Conservation (phyloP, 2,797 vertebrate genomes). For the Protonibea diacanthus region DNA sequence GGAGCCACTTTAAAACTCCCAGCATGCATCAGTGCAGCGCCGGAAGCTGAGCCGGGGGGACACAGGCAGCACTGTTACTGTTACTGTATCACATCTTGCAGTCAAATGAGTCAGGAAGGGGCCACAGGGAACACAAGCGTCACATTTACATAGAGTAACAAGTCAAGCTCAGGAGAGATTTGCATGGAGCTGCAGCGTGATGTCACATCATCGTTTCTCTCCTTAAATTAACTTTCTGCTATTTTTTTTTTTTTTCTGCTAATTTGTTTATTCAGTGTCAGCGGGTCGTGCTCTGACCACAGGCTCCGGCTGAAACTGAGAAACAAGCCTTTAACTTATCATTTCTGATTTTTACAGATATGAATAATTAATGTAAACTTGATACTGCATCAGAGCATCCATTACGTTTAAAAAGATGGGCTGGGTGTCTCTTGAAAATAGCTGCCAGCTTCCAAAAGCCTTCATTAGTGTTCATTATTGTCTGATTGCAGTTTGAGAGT, state of each 20-base stretch:
- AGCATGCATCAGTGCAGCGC: conserved; percentile 29
- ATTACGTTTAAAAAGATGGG: neutral
- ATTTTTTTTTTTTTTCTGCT: too few species aligned
- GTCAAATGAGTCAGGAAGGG: conserved; percentile 68
- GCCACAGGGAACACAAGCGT: conserved; percentile 36
- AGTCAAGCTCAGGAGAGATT: conserved; percentile 37
- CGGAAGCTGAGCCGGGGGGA: conserved; percentile 27
- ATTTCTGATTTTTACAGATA: neutral
- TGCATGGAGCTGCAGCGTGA: conserved; percentile 33
- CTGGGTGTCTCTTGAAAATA: neutral
- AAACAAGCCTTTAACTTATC: neutral
- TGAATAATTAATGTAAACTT: neutral
- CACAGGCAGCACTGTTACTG: conserved; percentile 44
- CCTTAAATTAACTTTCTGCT: neutral
- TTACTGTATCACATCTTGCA: conserved; percentile 54
- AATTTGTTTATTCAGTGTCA: too few species aligned
- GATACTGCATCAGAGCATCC: neutral
- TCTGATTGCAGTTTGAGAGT: neutral
- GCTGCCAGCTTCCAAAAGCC: conserved; percentile 9
- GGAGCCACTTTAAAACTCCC: neutral
- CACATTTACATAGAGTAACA: conserved; percentile 55
- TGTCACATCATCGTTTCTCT: neutral
- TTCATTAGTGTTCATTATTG: neutral
- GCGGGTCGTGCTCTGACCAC: neutral
- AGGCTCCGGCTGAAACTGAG: neutral